Evolutionary conservation across 2,888 invertebrate genomes (phyloP), one percentile per base, ranked within the genome.

Genomic region (Acronicta alni): DNA sequence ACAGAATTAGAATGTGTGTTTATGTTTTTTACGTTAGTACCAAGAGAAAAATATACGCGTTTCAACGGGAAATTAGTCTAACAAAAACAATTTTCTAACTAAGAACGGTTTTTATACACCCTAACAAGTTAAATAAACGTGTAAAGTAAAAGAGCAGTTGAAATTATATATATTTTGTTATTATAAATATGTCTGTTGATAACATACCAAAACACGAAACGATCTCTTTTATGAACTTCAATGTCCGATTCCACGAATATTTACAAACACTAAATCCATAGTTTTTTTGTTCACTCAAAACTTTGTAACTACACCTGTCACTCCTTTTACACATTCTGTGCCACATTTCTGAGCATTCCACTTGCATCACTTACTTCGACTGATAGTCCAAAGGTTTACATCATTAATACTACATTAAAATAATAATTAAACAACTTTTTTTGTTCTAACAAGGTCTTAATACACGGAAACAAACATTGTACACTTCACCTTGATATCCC

Each of bases 181-280:
- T 38, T 49, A 18, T 41, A 41, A 37, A 20, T 20, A 4, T 23
- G 3, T 30, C 43, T 44, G 37, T 45, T 16, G 14, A 17, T 52
- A 71, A 85, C 91, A 79, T 90, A 93, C 92, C 92, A 66, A 92
- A 89, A 81, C 83, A 90, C 16, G 87, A 78, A 44, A 85, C 54
- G 52, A 87, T 62, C 59, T 77, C 63, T 74, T 81, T 85, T 16
- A 84, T 65, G 59, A 72, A 84, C 49, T 75, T 76, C 60, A 86
- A 62, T 51, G 83, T 56, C 63, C 74, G 86, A 56, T 79, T 75
- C 73, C 82, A 80, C 14, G 80, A 67, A 48, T 68, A 57, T 72
- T 75, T 76, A 53, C 66, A 73, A 49, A 80, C 65, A 52, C 71
- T 75, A n/a, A 70, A 68, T 57, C 67, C 70, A 23, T 67, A 55